These are phyloP conservation scores for Rhopalosiphum padi DNA, from an alignment of 1,140 invertebrate species.

Conservation along the genomic window DNA sequence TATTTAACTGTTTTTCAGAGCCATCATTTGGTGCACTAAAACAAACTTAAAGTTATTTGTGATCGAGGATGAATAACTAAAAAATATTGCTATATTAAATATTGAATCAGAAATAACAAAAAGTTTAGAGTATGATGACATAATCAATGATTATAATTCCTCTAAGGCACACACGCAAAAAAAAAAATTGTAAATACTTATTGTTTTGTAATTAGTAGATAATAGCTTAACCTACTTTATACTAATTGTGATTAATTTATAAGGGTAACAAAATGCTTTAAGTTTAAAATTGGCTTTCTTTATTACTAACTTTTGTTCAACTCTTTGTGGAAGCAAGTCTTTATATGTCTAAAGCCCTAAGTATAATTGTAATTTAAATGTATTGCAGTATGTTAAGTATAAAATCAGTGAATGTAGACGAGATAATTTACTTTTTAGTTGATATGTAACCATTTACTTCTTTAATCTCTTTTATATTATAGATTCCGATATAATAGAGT, in stretches of 20 bases:
- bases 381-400: too few species aligned
- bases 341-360: too few species aligned
- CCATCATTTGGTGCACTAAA: background rate
- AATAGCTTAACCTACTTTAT: background rate
- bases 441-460: too few species aligned
- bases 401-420: too few species aligned
- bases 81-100: background rate
- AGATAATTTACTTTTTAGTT: too few species aligned
- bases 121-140: background rate
- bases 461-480: too few species aligned
- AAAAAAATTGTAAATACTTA: background rate
- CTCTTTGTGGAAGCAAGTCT: too few species aligned
- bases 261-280: background rate
- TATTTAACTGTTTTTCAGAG: background rate
- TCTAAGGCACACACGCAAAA: background rate
- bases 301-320: too few species aligned
- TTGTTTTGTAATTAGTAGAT: background rate
- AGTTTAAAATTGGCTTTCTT: background rate
- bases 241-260: background rate
- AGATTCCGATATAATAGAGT: too few species aligned
- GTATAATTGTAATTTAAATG: too few species aligned
- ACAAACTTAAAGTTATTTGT: background rate
- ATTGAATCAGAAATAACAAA: background rate
- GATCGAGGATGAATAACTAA: background rate
- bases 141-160: too few species aligned